Conservation (phyloP, 2,113 vertebrate species). For the Burhinus bistriatus region DNA sequence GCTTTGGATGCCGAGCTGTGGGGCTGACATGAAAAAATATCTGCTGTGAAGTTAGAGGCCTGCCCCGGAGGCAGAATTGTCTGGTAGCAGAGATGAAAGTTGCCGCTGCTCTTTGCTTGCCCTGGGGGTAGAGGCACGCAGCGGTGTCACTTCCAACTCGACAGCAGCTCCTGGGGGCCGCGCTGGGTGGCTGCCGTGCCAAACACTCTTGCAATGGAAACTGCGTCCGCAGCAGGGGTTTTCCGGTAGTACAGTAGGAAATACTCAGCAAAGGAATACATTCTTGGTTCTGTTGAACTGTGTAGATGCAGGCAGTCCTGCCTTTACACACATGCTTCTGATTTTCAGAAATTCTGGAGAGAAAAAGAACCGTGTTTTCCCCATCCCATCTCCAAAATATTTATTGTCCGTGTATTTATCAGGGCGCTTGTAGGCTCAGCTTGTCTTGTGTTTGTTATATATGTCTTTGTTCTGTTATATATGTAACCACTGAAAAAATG, state of each 20-base stretch:
- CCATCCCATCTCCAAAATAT: background rate
- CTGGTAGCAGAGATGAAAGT: slow-evolving; percentile 19
- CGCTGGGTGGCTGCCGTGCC: background rate
- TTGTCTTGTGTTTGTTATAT: rapidly evolving
- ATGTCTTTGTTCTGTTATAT: background rate
- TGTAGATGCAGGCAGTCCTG: background rate
- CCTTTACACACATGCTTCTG: background rate
- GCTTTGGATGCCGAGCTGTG: background rate
- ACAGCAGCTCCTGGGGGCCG: background rate
- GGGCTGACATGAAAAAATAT: background rate
- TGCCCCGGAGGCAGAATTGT: background rate
- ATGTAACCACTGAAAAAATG: background rate
- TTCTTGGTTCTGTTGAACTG: background rate
- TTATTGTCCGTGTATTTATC: background rate
- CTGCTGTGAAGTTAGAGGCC: background rate
- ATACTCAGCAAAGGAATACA: background rate
- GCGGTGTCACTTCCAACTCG: background rate
- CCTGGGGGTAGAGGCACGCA: background rate
- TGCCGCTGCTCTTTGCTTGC: background rate
- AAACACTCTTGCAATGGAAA: background rate
- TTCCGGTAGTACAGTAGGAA: background rate
- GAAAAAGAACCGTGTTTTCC: background rate
- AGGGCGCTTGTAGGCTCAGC: background rate
- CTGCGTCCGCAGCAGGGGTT: background rate
- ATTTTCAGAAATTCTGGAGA: background rate